These are phyloP conservation scores for Cyclargus thomasi DNA, from an alignment of 1,140 invertebrate genomes.

Conservation along the genomic window DNA sequence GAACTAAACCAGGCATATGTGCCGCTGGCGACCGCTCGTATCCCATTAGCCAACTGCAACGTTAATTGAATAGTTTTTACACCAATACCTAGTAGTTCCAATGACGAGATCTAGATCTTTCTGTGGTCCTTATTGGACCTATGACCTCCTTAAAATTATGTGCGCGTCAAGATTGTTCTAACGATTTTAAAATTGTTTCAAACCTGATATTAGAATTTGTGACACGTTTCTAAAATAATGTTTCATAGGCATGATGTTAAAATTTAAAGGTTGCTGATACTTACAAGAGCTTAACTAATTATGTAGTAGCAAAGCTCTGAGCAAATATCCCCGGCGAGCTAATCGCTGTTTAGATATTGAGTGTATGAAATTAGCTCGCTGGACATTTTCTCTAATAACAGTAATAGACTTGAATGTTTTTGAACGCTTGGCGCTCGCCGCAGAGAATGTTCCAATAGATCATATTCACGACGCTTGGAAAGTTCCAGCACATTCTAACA, in stretches of 20 bases:
- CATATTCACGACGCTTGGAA: conserved; percentile 11
- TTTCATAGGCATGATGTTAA: no score
- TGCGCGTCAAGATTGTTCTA: not conserved
- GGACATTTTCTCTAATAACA: conserved; percentile 12
- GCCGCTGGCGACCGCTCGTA: conserved; percentile 23
- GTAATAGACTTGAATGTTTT: not conserved
- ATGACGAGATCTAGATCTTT: not conserved
- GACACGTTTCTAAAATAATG: no score
- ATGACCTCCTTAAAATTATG: not conserved
- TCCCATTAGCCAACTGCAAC: conserved; percentile 9
- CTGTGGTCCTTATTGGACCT: not conserved
- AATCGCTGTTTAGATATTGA: not conserved
- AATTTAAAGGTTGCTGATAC: not conserved
- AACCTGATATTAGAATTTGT: no score
- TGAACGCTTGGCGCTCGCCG: not conserved
- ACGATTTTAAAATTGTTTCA: no score
- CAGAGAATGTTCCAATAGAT: conserved; percentile 8
- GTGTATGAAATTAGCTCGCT: conserved; percentile 7
- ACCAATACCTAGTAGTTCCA: not conserved
- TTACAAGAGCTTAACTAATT: not conserved
- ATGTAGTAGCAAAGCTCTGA: not conserved
- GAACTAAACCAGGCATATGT: conserved; percentile 32
- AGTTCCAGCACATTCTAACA: conserved; percentile 1
- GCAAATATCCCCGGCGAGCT: not conserved
- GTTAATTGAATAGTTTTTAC: conserved; percentile 15